Base-by-base conservation (phyloP, 2,113 vertebrate species). In the Erinaceus europaeus region DNA sequence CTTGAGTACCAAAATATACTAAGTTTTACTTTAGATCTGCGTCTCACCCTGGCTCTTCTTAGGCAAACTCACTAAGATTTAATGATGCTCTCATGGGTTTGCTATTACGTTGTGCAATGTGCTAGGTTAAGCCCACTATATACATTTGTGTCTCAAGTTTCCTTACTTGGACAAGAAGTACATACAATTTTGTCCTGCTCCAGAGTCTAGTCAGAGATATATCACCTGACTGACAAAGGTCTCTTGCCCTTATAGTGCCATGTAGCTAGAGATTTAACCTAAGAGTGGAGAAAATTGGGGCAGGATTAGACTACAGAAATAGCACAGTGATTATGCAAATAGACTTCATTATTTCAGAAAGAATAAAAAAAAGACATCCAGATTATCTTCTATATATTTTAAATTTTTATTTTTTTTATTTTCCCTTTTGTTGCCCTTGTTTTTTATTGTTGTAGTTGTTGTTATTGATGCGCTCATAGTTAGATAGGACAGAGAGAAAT, bases 11-110 rank as follows among this genome's bases (percentile, higher is more conserved):
- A 42, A 90, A 77, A 89, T 73, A 80, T 20, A 91, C 40, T 50
- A 69, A 90, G 65, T 65, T 65, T 84, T 94, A 90, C 86, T 94
- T 91, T 84, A 94, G 78, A 85, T 72, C 64, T 90, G 48, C 73
- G 84, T 89, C 46, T 92, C 79, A 86, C 82, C 84, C 17, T 27
- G 36, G 13, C 76, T 95, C 62, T 46, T 27, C 84, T 85, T 74
- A 83, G 25, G 46, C 36, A 94, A 88, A 89, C 20, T 59, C 55
- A 83, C 46, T 86, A 93, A 82, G 23, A 92, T 52, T 86, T 90
- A 85, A 90, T 55, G 36, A 88, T 38, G 25, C 25, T 79, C 68
- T 87, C 67, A 59, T 32, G 17, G 14, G 77, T 85, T 89, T 82
- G 67, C 44, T 86, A 61, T 53, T 67, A 84, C 68, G 71, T 76